These are phyloP conservation scores for Drosophila eugracilis DNA, from an alignment of 1,140 invertebrate genomes.

Conservation along the genomic window DNA sequence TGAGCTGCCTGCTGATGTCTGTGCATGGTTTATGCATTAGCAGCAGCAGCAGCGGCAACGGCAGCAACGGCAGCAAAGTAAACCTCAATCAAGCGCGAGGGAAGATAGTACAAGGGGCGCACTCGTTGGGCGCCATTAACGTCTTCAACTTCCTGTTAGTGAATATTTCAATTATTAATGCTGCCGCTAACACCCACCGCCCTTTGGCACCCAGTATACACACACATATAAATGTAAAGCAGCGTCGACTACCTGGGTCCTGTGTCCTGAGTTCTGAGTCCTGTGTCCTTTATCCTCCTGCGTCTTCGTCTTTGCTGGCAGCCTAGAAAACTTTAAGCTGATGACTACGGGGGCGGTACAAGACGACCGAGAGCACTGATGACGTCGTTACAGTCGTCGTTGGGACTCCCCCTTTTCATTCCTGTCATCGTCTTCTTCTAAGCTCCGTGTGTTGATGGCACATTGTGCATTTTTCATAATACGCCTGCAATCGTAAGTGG, in stretches of 20 bases:
- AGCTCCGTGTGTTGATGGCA: conserved; percentile 65
- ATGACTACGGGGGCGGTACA: conserved; percentile 40
- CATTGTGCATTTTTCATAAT: conserved; percentile 78
- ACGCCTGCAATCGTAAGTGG: conserved; percentile 57
- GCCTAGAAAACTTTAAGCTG: conserved; percentile 66
- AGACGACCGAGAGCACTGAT: conserved; percentile 22
- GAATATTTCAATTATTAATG: conserved; percentile 84
- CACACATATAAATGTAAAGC: conserved; percentile 76
- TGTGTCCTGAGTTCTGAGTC: no score
- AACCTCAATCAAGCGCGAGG: conserved; percentile 76
- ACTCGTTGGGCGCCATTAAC: conserved; percentile 74
- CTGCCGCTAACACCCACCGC: conserved; percentile 35
- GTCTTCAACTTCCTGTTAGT: conserved; percentile 84
- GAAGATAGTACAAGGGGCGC: conserved; percentile 20
- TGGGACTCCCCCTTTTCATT: conserved; percentile 8
- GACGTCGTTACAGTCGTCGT: conserved; percentile 51
- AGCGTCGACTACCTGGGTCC: conserved; percentile 36
- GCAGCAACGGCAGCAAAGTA: conserved; percentile 62
- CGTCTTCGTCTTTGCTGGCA: conserved; percentile 6
- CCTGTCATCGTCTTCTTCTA: conserved; percentile 5
- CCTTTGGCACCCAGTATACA: conserved; percentile 11
- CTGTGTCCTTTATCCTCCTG: conserved; percentile 2
- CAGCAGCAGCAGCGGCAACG: conserved; percentile 44
- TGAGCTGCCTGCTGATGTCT: conserved; percentile 76
- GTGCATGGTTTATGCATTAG: conserved; percentile 83